phyloP scores from a whole-genome alignment of 2,113 vertebrate species.

The Mesoclemmys tuberculata region DNA sequence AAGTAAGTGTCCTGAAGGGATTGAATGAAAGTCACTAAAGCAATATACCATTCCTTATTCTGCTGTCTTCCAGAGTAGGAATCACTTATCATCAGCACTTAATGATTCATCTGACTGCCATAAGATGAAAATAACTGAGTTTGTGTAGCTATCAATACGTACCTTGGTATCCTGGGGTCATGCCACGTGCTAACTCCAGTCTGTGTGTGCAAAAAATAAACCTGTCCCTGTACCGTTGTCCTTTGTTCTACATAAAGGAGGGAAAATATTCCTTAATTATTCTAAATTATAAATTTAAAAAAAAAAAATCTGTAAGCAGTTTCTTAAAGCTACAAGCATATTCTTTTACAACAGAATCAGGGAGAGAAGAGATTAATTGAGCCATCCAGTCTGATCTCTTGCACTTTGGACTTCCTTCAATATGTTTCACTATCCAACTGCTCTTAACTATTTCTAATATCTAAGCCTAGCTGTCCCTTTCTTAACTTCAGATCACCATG shows the following conservation, averaged over 20 bases:
- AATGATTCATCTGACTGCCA: neutral
- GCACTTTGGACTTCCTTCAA: neutral
- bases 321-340: neutral
- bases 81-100: neutral
- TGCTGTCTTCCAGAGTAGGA: neutral
- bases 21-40: neutral
- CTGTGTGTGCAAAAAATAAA: slow-evolving; percentile 98
- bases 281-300: neutral
- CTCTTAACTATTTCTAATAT: neutral
- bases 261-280: neutral
- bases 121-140: accelerated
- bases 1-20: neutral
- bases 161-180: slow-evolving; percentile 96
- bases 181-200: slow-evolving; percentile 98
- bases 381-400: neutral
- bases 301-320: neutral
- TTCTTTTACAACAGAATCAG: neutral
- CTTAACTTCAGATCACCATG: neutral
- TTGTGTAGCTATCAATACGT: neutral
- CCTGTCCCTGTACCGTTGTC: slow-evolving; percentile 96
- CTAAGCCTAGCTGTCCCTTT: neutral
- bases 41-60: neutral
- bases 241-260: slow-evolving; percentile 82
- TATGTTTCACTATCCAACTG: neutral
- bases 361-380: neutral